Evolutionary conservation across 2,797 vertebrate genomes (phyloP).

Genomic region (Mormyrops attenuatus): DNA sequence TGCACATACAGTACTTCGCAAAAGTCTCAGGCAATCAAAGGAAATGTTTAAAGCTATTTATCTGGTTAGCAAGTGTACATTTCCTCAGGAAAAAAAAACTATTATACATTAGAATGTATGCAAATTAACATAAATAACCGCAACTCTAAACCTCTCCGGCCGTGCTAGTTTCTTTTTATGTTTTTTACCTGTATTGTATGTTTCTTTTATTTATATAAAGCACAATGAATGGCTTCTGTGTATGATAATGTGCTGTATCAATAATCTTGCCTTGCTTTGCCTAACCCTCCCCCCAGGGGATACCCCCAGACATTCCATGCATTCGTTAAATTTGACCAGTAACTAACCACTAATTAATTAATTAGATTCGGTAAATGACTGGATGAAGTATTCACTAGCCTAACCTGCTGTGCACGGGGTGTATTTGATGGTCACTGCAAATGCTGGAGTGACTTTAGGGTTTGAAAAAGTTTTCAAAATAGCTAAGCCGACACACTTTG

Average conservation of each 20-base stretch:
- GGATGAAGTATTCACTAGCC: not conserved
- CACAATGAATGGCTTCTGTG: not conserved
- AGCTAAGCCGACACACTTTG: not conserved
- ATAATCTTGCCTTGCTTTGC: not conserved
- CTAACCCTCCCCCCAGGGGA: not conserved
- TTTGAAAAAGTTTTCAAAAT: not conserved
- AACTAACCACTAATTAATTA: not conserved
- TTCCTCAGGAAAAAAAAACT: not conserved
- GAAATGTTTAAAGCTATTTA: not conserved
- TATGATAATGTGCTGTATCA: not conserved
- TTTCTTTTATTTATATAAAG: not conserved
- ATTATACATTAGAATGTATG: not conserved
- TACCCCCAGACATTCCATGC: not conserved
- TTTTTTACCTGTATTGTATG: not conserved
- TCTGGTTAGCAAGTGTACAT: not conserved
- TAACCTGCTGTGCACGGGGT: not conserved
- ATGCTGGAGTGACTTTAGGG: not conserved
- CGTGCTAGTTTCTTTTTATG: not conserved
- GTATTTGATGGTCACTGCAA: not conserved
- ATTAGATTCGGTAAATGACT: not conserved
- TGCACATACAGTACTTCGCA: not conserved
- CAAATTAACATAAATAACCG: not conserved
- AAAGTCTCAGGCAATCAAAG: not conserved
- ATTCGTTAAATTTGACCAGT: not conserved
- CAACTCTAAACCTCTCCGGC: not conserved